A percentile compares a stretch with the other conserved stretches of the same genome.
Conservation (phyloP, 2,113 vertebrate genomes). For the Tursiops truncatus region DNA sequence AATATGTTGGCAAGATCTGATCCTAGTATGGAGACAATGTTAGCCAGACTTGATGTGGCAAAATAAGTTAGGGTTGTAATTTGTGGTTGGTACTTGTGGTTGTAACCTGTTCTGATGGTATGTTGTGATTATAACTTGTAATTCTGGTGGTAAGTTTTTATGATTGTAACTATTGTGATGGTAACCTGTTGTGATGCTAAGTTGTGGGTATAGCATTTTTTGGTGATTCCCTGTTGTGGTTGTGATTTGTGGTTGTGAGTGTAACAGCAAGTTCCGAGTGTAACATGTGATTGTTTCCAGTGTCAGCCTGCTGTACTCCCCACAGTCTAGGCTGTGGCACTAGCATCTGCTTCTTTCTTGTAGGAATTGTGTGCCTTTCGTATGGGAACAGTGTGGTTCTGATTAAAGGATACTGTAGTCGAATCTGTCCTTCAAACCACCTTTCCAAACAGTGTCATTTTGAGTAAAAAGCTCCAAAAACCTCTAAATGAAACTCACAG, state of each 20-base stretch:
- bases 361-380: neutral
- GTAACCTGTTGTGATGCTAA: neutral
- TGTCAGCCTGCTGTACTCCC: neutral
- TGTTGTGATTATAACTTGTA: neutral
- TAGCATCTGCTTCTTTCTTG: neutral
- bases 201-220: neutral
- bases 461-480: slow-evolving; percentile 15
- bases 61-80: neutral
- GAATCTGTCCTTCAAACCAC: neutral
- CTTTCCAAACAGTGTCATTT: slow-evolving; percentile 7
- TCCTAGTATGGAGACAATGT: neutral
- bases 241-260: neutral
- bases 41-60: neutral
- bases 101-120: neutral
- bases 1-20: neutral
- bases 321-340: neutral
- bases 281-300: neutral
- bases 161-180: neutral
- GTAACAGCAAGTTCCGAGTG: neutral
- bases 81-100: neutral
- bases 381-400: neutral
- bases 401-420: neutral
- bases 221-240: neutral
- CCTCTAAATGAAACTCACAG: slow-evolving; percentile 25
- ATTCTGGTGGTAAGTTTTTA: neutral